These are phyloP conservation scores for Brachyhypopomus gauderio DNA, from an alignment of 2,113 vertebrate species.

Conservation along the genomic window DNA sequence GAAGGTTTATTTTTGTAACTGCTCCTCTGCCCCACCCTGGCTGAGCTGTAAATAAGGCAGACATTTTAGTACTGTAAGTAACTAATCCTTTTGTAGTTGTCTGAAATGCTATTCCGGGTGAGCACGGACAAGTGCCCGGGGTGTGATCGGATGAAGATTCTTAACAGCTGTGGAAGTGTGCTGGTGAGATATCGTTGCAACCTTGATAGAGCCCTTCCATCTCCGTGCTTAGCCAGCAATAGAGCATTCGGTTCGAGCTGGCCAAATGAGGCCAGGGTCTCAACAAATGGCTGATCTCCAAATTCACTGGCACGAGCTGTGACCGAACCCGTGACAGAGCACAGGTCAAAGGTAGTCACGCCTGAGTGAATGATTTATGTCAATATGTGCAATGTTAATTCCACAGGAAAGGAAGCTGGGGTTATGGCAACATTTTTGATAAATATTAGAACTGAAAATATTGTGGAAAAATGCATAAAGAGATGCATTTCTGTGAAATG, in stretches of 20 bases:
- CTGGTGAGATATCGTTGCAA: constrained; percentile 75
- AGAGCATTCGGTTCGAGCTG: constrained; percentile 53
- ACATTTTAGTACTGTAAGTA: constrained; percentile 77
- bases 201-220: constrained; percentile 74
- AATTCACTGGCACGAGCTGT: neutral
- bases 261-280: constrained; percentile 54
- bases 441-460: neutral
- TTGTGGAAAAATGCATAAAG: no score
- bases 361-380: constrained; percentile 12
- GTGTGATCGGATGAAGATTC: constrained; percentile 78
- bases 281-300: neutral
- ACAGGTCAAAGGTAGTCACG: neutral
- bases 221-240: constrained; percentile 61
- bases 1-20: constrained; percentile 50
- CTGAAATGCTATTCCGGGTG: constrained; percentile 84
- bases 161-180: constrained; percentile 88
- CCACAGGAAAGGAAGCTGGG: neutral
- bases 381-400: neutral
- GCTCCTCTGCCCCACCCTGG: constrained; percentile 34
- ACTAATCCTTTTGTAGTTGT: constrained; percentile 87
- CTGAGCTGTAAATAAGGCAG: constrained; percentile 79
- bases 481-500: no score
- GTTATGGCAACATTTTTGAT: neutral
- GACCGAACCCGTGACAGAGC: neutral
- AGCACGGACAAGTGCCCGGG: constrained; percentile 80